These are phyloP conservation scores for Cyphomyrus plagiostoma DNA, from an alignment of 2,113 vertebrate species.

Conservation along the genomic window DNA sequence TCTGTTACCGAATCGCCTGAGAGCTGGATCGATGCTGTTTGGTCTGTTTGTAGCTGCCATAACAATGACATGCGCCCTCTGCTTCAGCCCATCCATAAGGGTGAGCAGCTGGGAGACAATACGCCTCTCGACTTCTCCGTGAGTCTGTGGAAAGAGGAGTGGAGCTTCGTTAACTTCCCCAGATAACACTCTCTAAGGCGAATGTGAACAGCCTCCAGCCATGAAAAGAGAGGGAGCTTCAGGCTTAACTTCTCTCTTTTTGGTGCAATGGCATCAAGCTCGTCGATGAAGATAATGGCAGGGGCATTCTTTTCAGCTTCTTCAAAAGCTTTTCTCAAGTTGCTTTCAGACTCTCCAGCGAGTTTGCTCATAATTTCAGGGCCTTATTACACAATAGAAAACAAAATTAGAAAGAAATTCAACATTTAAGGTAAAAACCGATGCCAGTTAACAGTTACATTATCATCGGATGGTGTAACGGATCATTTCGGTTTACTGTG, in stretches of 20 bases:
- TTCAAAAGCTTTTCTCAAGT: slow-evolving; percentile 96
- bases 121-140: slow-evolving; percentile 91
- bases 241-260: slow-evolving; percentile 91
- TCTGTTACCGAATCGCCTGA: slow-evolving; percentile 83
- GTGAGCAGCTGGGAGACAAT: slow-evolving; percentile 95
- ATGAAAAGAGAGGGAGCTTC: background rate
- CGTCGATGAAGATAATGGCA: slow-evolving; percentile 98
- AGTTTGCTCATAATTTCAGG: slow-evolving; percentile 99
- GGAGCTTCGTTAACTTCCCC: background rate
- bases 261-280: slow-evolving; percentile 93
- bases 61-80: slow-evolving; percentile 92
- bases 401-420: background rate
- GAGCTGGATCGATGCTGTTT: slow-evolving; percentile 96
- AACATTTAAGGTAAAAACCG: background rate
- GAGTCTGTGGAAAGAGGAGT: slow-evolving; percentile 67
- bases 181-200: background rate
- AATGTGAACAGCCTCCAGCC: background rate
- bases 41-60: slow-evolving; percentile 99
- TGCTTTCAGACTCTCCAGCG: slow-evolving; percentile 95
- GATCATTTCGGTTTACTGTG: background rate
- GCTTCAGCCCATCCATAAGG: slow-evolving; percentile 95
- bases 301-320: slow-evolving; percentile 98
- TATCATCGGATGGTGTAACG: background rate
- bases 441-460: background rate
- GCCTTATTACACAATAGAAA: slow-evolving; percentile 51